A percentile compares a stretch with the other conserved stretches of the same genome.
Evolutionary conservation across 2,113 vertebrate species (phyloP).

Genomic region (Halcyon malimbica): DNA sequence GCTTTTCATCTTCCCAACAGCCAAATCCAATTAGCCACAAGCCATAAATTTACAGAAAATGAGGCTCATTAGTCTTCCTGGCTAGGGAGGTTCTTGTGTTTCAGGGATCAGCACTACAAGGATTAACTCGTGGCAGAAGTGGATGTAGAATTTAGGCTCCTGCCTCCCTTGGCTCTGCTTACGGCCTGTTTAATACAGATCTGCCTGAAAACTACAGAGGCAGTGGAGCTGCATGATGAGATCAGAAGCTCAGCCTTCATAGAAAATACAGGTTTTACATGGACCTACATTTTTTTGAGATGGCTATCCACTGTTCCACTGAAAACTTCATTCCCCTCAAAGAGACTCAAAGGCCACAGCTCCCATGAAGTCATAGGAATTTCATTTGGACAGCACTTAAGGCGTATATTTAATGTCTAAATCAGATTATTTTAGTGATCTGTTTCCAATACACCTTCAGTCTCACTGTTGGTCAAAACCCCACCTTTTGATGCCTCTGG

Average conservation of each 20-base stretch:
- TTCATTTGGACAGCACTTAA: neutral
- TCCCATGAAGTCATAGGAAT: neutral
- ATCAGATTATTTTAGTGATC: neutral
- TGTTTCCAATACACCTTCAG: neutral
- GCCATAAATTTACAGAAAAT: conserved; percentile 43
- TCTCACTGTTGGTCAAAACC: neutral
- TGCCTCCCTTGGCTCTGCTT: neutral
- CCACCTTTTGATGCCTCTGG: neutral
- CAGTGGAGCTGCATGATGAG: neutral
- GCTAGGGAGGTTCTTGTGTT: neutral
- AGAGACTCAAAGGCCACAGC: neutral
- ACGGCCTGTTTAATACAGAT: neutral
- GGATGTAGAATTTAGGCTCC: neutral
- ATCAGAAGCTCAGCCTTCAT: neutral
- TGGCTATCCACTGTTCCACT: neutral
- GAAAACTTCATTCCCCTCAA: neutral
- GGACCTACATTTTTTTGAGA: neutral
- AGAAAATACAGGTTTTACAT: neutral
- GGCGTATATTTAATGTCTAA: neutral
- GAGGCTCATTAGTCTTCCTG: neutral
- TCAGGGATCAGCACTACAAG: neutral
- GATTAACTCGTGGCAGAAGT: neutral
- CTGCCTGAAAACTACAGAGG: neutral
- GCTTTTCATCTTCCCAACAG: neutral
- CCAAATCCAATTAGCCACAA: conserved; percentile 10